phyloP scores from a whole-genome alignment of 2,888 invertebrate species.

The Drosophila ezoana region DNA sequence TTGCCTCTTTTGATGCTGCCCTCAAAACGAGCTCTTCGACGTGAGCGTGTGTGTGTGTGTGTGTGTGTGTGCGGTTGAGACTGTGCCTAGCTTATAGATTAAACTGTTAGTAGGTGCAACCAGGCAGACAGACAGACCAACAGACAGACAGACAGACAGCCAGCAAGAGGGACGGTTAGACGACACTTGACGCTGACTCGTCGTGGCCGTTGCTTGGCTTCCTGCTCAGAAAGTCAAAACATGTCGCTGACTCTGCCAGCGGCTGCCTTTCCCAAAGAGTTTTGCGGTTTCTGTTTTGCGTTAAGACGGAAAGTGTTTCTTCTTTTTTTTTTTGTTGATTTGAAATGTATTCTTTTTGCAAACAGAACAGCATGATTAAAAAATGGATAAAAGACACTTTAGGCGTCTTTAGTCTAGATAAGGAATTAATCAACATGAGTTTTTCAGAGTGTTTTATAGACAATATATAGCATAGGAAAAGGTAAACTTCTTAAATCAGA shows the following conservation, averaged over 20 bases:
- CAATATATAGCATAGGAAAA: no score
- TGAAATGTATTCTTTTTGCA: slow-evolving; percentile 10
- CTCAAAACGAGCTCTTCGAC: slow-evolving; percentile 52
- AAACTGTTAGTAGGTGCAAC: slow-evolving; percentile 57
- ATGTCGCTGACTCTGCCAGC: slow-evolving; percentile 60
- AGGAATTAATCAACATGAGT: not conserved
- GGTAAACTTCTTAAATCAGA: no score
- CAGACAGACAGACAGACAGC: slow-evolving; percentile 14
- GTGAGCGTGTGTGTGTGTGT: slow-evolving; percentile 7
- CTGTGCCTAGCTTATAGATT: slow-evolving; percentile 33
- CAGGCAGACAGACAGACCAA: slow-evolving; percentile 30
- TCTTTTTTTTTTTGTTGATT: slow-evolving; percentile 17
- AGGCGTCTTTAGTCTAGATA: not conserved
- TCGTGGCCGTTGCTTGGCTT: slow-evolving; percentile 63
- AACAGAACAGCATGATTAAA: not conserved
- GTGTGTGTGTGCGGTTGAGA: slow-evolving; percentile 20
- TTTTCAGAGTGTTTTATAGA: not conserved
- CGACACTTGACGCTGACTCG: slow-evolving; percentile 51
- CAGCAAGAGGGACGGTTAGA: slow-evolving; percentile 17
- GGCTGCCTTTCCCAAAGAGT: slow-evolving; percentile 62
- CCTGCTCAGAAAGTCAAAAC: slow-evolving; percentile 74
- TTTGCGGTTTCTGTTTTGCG: slow-evolving; percentile 58
- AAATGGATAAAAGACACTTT: not conserved
- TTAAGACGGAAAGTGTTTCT: slow-evolving; percentile 76
- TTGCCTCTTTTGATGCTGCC: slow-evolving; percentile 43